phyloP scores from a whole-genome alignment of 2,888 invertebrate species.

The Amaurobius ferox region DNA sequence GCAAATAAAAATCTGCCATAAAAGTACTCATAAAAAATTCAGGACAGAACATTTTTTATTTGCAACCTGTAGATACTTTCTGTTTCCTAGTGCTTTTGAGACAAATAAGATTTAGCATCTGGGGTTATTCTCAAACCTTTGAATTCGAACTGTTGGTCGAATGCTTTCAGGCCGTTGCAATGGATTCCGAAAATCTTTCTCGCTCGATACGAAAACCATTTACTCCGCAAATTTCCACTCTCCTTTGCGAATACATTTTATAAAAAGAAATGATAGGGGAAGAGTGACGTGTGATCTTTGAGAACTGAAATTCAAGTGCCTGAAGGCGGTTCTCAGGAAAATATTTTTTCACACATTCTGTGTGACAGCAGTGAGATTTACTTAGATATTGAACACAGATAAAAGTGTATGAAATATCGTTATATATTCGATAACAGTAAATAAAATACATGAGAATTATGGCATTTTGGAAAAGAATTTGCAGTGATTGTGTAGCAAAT shows the following conservation, averaged over 20 bases:
- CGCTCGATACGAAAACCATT: neutral
- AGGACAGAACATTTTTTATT: neutral
- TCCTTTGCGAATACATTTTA: neutral
- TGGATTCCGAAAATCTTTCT: neutral
- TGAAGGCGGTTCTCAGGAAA: neutral
- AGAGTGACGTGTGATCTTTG: neutral
- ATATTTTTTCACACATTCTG: too few species aligned
- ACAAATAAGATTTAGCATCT: neutral
- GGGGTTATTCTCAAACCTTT: neutral
- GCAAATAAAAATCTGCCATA: too few species aligned
- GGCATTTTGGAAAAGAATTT: too few species aligned
- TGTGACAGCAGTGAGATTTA: too few species aligned
- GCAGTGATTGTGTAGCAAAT: too few species aligned
- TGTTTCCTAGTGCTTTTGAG: neutral
- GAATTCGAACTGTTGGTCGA: neutral
- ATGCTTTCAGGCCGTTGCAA: neutral
- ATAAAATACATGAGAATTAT: too few species aligned
- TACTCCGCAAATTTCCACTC: neutral
- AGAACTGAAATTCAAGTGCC: neutral
- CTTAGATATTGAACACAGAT: too few species aligned
- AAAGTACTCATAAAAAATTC: too few species aligned
- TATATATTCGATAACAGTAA: too few species aligned
- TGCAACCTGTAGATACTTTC: neutral
- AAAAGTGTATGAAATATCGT: too few species aligned
- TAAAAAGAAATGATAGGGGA: neutral